Percentiles rank a stretch among this genome's conserved stretches.
Evolutionary conservation across 2,888 invertebrate genomes (phyloP).

Genomic region (Leptinotarsa tumamoca): DNA sequence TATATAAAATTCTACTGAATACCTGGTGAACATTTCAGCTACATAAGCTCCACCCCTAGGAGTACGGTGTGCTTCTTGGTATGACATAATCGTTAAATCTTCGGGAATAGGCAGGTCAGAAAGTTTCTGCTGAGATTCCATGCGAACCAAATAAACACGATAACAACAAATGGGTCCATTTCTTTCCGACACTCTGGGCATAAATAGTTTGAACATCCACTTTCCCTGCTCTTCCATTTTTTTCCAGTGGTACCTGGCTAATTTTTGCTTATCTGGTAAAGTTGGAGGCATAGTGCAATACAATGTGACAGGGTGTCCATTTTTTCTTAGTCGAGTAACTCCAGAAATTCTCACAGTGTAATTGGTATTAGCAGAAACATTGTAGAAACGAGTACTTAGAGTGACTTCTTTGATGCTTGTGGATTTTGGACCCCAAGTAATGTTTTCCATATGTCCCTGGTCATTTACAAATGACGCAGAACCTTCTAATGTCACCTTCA

Average conservation of each 20-base stretch:
- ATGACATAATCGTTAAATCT: conserved; percentile 77
- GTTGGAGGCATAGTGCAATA: conserved; percentile 80
- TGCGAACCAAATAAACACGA: conserved; percentile 81
- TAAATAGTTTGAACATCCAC: conserved; percentile 79
- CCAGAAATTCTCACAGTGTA: conserved; percentile 84
- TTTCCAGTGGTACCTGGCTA: conserved; percentile 73
- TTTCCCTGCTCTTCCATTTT: conserved; percentile 75
- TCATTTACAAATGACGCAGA: conserved; percentile 70
- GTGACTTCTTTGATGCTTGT: conserved; percentile 70
- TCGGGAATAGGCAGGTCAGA: conserved; percentile 77
- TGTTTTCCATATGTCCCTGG: conserved; percentile 67
- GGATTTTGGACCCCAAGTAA: conserved; percentile 73
- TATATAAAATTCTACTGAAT: not conserved
- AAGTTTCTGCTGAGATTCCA: conserved; percentile 74
- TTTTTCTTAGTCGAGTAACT: conserved; percentile 80
- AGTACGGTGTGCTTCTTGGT: conserved; percentile 78
- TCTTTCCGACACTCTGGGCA: conserved; percentile 84
- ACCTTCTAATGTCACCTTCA: conserved; percentile 68
- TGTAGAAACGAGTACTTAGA: conserved; percentile 72
- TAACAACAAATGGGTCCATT: conserved; percentile 92
- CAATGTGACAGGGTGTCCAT: conserved; percentile 75
- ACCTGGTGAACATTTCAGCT: conserved; percentile 86
- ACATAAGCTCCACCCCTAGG: conserved; percentile 84
- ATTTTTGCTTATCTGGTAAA: conserved; percentile 75
- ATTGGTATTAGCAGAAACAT: conserved; percentile 84